phyloP scores from a whole-genome alignment of 2,888 invertebrate genomes.

The Cyclophora albipunctata region DNA sequence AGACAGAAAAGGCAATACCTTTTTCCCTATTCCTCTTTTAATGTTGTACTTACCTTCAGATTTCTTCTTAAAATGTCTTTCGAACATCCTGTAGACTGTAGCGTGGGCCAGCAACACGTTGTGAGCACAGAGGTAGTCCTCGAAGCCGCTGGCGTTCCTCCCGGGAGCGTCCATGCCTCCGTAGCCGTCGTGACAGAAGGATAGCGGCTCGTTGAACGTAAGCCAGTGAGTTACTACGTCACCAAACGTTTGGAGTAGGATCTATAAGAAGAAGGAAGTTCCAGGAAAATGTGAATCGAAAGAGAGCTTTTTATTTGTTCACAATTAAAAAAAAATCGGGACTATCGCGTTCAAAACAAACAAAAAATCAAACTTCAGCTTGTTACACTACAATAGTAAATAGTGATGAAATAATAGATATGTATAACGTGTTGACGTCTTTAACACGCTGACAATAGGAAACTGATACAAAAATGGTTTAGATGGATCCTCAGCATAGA shows the following conservation, averaged over 20 bases:
- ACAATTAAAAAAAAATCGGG: no score
- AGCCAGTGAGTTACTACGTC: constrained; percentile 72
- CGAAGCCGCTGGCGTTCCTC: constrained; percentile 62
- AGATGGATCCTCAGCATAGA: no score
- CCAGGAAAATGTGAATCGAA: no score
- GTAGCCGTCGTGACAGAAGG: constrained; percentile 65
- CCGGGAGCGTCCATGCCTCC: constrained; percentile 70
- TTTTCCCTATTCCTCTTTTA: neutral
- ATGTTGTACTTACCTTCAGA: constrained; percentile 8
- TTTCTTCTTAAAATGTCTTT: constrained; percentile 49
- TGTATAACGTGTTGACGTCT: no score
- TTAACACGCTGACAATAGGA: no score
- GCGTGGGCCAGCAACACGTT: constrained; percentile 80
- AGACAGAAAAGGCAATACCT: no score
- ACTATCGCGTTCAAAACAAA: no score
- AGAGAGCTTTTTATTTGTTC: no score
- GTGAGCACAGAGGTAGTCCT: constrained; percentile 78
- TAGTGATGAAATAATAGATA: no score
- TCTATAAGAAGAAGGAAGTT: constrained; percentile 22
- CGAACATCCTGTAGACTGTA: constrained; percentile 75
- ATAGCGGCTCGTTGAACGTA: constrained; percentile 79
- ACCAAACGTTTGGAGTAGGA: constrained; percentile 68
- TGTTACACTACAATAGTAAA: no score
- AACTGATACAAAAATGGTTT: no score
- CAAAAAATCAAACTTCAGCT: no score